A percentile compares a stretch with the other conserved stretches of the same genome.
Conservation (phyloP, 2,797 vertebrate genomes). For the Bucorvus abyssinicus region DNA sequence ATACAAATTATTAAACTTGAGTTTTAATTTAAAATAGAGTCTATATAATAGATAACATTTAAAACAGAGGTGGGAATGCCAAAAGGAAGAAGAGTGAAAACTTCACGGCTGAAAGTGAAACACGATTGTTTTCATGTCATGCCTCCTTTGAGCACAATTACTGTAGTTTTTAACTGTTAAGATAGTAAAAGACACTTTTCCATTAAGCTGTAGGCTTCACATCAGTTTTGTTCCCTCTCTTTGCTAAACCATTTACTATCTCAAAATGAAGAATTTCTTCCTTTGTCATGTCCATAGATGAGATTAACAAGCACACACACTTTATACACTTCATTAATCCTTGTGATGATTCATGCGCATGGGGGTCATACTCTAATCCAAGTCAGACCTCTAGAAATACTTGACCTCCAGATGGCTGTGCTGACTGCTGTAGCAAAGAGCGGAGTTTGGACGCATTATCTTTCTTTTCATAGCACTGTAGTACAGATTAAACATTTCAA, state of each 20-base stretch:
- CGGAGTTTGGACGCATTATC: not conserved
- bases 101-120: not conserved
- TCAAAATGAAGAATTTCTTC: conserved; percentile 64
- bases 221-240: conserved; percentile 27
- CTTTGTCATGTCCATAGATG: conserved; percentile 34
- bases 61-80: not conserved
- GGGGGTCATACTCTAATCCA: conserved; percentile 31
- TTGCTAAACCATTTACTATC: conserved; percentile 33
- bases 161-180: not conserved
- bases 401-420: conserved; percentile 49
- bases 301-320: conserved; percentile 51
- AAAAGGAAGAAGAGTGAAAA: not conserved
- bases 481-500: not conserved
- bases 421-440: not conserved
- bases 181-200: not conserved
- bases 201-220: not conserved
- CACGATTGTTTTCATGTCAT: not conserved
- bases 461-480: not conserved
- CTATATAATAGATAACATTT: not conserved
- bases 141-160: not conserved
- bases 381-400: conserved; percentile 46
- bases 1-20: not conserved
- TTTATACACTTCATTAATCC: conserved; percentile 52
- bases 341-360: not conserved
- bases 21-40: not conserved